Base-by-base conservation (phyloP, 2,888 invertebrate species). In the Helicoverpa assulta region DNA sequence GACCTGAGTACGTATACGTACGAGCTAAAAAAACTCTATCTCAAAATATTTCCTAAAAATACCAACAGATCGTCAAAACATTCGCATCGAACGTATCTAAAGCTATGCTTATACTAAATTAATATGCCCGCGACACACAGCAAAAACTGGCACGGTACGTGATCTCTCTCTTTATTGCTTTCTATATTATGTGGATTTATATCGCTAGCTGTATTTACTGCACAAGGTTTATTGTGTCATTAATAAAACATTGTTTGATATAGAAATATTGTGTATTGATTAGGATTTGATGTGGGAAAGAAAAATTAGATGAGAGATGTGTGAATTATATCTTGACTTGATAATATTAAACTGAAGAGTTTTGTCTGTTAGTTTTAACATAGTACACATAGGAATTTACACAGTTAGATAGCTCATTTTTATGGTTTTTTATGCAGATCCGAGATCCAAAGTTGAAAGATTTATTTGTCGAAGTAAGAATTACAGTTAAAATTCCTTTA, bases 101-200 rank as follows among this genome's bases (percentile, higher is more conserved):
- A 62, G 51, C 33, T 67, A 67, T 67, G 64, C 26, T 56, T 5
- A 61, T 4, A 57, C 16, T 33, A 84, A 88, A 88, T 90, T 89
- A 90, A 90, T 89, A 88, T 85, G 70, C 68, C 53, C 65, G 57
- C 58, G 71, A 67, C 63, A 26, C 71, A 78, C 79, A 73, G 79
- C 83, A 83, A 85, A 86, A 86, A 84, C 84, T 79, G 68, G 82
- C 73, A 63, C 79, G 69, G 64, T 80, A 89, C 90, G 90, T 90
- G 90, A 88, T 86, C 85, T 67, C 29, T 66, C 62, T 59, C 79
- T 81, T 85, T 90, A 90, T 90, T 90, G 85, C 86, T 82, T 89
- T 83, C 85, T 84, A 80, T 73, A 74, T 57, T 85, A 57, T 67
- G 33, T 52, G 70, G 62, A 66, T 60, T 73, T 76, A 76, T 67